Percentiles rank a stretch among this genome's conserved stretches.
Evolutionary conservation across 2,797 vertebrate species (phyloP).

Genomic region (Liasis olivaceus): DNA sequence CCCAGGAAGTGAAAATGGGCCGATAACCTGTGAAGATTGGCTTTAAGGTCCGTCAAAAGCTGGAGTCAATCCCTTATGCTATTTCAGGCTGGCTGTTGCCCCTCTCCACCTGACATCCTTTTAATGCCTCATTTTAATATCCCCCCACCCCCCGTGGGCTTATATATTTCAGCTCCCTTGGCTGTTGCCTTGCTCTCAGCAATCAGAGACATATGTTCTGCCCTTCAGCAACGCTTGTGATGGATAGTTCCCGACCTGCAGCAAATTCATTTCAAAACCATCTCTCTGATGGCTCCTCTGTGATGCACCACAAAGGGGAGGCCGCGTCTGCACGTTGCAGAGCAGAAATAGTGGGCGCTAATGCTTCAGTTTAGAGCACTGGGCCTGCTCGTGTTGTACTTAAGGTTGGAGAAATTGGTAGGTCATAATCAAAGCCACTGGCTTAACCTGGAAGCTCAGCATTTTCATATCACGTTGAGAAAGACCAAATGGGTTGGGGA

Average conservation of each 20-base stretch:
- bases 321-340: too few species aligned
- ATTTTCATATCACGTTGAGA: too few species aligned
- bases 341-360: neutral
- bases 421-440: too few species aligned
- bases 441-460: too few species aligned
- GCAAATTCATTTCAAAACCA: neutral
- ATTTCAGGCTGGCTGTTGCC: too few species aligned
- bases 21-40: too few species aligned
- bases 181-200: neutral
- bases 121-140: neutral
- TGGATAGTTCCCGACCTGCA: neutral
- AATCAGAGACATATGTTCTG: neutral
- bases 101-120: neutral
- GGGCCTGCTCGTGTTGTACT: too few species aligned
- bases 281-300: neutral
- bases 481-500: too few species aligned
- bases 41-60: neutral
- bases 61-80: neutral
- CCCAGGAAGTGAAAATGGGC: too few species aligned
- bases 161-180: too few species aligned
- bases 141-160: too few species aligned
- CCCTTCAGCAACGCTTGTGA: neutral
- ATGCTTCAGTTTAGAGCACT: neutral
- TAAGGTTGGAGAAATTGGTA: too few species aligned
- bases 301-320: neutral